phyloP scores from a whole-genome alignment of 2,797 vertebrate genomes.

The Lacerta agilis region DNA sequence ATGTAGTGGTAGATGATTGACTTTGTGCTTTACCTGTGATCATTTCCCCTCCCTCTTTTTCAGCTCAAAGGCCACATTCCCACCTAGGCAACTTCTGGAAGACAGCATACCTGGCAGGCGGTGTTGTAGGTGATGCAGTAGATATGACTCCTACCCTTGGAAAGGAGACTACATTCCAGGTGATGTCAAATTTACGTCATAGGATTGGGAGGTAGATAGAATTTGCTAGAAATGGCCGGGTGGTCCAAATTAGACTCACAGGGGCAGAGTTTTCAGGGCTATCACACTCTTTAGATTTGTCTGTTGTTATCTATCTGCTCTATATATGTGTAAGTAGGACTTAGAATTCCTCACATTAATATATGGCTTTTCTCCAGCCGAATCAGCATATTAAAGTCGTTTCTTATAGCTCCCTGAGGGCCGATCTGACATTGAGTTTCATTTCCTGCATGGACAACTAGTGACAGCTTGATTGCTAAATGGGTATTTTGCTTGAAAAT shows the following conservation, averaged over 20 bases:
- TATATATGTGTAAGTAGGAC: background rate
- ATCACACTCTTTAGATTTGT: background rate
- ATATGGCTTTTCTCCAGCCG: slow-evolving; percentile 14
- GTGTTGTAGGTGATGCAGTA: too few species aligned
- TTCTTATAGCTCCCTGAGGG: slow-evolving; percentile 21
- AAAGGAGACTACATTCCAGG: too few species aligned
- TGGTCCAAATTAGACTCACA: too few species aligned
- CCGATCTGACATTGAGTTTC: slow-evolving; percentile 26
- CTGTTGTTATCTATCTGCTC: background rate
- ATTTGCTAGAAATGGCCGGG: too few species aligned
- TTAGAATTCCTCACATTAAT: slow-evolving; percentile 24
- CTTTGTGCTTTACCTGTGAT: background rate
- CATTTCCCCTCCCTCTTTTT: too few species aligned
- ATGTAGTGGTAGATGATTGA: background rate
- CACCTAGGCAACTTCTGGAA: too few species aligned
- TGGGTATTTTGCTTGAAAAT: slow-evolving; percentile 52
- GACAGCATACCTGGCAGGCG: too few species aligned
- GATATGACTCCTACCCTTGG: too few species aligned
- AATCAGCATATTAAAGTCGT: slow-evolving; percentile 34
- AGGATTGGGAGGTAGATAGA: too few species aligned
- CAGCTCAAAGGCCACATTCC: too few species aligned
- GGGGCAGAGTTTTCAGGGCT: too few species aligned
- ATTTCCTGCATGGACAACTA: slow-evolving; percentile 31
- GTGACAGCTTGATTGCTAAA: slow-evolving; percentile 41
- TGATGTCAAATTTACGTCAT: too few species aligned